Evolutionary conservation across 2,888 invertebrate species (phyloP), one percentile per base, ranked within the genome.

Genomic region (Aphidius colemani): DNA sequence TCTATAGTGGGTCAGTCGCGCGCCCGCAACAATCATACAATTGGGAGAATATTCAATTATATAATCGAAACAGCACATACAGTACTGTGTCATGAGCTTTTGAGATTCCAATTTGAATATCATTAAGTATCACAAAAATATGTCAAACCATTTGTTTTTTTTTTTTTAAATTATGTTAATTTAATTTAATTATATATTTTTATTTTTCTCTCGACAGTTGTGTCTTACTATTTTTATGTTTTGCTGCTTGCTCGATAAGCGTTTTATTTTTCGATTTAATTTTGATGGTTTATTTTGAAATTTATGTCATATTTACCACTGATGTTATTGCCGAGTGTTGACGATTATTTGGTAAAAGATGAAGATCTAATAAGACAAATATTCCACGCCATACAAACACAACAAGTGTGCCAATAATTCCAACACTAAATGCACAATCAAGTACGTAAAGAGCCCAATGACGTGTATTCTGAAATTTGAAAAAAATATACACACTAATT

Each of bases 311-410:
- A 85, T 90, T 90, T 82, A 95, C 94, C 85, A 94, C 79, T 55
- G 94, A 95, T 6, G 88, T 89, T 86, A 91, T 88, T 61, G 90
- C 89, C 5, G 94, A 94, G 72, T 86, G 85, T 62, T 85, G 84
- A 30, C 78, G 83, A 75, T 92, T 86, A 0, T 87, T 87, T 7
- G 93, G 93, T 78, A 88, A 94, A n/a, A 95, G 84, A 78, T 89
- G 89, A 71, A 91, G 84, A 83, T 95, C 95, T 59, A 94, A 85
- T 58, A 94, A 84, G 7, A 90, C 90, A 94, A 94, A 95, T 40
- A 90, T 86, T 40, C 95, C 94, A 73, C 94, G 85, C 95, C 95
- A 95, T 55, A 93, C 93, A 80, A 94, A 91, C 3, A 95, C 93
- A 57, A 94, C 93, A 68, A 95, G 85, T 0, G 91, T 91, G 0